Percentiles rank a stretch among this genome's conserved stretches.
phyloP scores from a whole-genome alignment of 2,797 vertebrate genomes.

The Anomalospiza imberbis region DNA sequence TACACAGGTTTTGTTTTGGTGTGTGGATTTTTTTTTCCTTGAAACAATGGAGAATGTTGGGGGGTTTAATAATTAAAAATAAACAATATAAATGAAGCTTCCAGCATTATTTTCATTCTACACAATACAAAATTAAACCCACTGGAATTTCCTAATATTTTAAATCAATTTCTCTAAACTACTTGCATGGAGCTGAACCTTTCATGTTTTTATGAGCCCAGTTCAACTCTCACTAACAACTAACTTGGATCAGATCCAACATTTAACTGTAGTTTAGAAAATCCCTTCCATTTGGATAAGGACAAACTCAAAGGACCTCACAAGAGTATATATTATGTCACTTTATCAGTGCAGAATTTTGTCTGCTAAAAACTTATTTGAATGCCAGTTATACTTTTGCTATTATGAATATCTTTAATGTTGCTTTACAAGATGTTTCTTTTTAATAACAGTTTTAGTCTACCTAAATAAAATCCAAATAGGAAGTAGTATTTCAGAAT shows the following conservation, averaged over 20 bases:
- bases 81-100: neutral
- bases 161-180: slow-evolving; percentile 5
- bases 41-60: neutral
- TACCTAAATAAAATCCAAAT: neutral
- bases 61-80: neutral
- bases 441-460: neutral
- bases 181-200: neutral
- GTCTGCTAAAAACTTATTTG: neutral
- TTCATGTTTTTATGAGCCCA: neutral
- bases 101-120: neutral
- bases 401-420: neutral
- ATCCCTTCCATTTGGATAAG: neutral
- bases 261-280: neutral
- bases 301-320: neutral
- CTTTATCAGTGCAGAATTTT: neutral
- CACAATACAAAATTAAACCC: neutral
- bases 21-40: neutral
- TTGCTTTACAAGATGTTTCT: neutral
- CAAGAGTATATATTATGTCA: neutral
- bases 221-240: neutral
- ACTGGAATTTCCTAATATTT: neutral
- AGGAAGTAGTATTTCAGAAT: neutral
- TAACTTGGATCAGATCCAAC: neutral
- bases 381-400: neutral
- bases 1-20: neutral